phyloP scores from a whole-genome alignment of 2,888 invertebrate species.

The Maniola hyperantus region DNA sequence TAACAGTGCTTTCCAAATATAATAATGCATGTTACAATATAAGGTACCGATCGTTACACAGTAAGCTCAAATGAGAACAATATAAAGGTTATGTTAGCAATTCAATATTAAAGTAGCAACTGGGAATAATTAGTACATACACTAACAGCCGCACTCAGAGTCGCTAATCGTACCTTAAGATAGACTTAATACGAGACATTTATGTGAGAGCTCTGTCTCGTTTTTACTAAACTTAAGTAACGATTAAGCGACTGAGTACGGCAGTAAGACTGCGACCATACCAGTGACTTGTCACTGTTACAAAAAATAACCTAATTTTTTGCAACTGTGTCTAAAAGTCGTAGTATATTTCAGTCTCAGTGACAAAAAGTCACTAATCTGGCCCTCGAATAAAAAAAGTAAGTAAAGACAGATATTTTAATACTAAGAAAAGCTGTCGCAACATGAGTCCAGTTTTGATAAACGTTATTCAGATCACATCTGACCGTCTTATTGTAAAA shows the following conservation, averaged over 20 bases:
- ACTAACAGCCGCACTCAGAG: too few species aligned
- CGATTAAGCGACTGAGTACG: too few species aligned
- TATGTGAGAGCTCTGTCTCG: too few species aligned
- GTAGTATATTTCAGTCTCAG: neutral
- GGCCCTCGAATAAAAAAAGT: neutral
- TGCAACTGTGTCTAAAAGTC: neutral
- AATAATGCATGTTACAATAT: conserved; percentile 63
- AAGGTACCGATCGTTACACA: conserved; percentile 70
- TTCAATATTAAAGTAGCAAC: conserved; percentile 27
- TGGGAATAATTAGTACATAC: conserved; percentile 6
- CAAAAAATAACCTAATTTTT: conserved; percentile 2
- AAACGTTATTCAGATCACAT: conserved; percentile 73
- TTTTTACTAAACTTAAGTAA: too few species aligned
- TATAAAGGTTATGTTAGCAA: conserved; percentile 49
- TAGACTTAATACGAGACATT: too few species aligned
- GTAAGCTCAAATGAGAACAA: conserved; percentile 73
- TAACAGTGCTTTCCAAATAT: conserved; percentile 78
- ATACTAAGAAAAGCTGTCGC: conserved; percentile 34
- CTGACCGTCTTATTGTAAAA: conserved; percentile 48
- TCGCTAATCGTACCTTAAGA: too few species aligned
- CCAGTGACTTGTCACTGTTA: neutral
- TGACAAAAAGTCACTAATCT: conserved; percentile 1
- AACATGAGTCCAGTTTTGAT: conserved; percentile 60
- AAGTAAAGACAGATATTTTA: conserved; percentile 10
- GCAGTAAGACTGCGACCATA: neutral